phyloP scores from a whole-genome alignment of 2,888 invertebrate species.

The Frankliniella fusca region DNA sequence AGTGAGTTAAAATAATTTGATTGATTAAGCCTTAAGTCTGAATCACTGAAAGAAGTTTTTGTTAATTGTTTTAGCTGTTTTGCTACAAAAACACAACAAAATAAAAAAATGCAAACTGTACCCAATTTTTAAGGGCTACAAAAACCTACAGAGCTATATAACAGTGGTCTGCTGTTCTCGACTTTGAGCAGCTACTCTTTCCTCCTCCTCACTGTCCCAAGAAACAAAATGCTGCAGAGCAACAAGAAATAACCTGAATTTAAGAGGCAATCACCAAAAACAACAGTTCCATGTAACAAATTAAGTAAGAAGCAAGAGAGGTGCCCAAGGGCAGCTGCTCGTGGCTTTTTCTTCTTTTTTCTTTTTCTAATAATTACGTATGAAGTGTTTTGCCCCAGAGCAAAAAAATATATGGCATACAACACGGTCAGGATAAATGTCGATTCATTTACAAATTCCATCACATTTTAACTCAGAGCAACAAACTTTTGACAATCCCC shows the following conservation, averaged over 20 bases:
- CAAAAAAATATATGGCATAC: too few relatives aligned
- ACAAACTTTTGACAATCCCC: too few relatives aligned
- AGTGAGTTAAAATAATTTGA: too few relatives aligned
- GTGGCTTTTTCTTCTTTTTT: not conserved
- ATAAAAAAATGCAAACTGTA: too few relatives aligned
- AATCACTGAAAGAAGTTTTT: not conserved
- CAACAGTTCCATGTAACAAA: not conserved
- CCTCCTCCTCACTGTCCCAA: slow-evolving; percentile 20
- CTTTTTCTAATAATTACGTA: not conserved
- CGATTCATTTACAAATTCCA: too few relatives aligned
- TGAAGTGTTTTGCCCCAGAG: too few relatives aligned
- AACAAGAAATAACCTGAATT: slow-evolving; percentile 1
- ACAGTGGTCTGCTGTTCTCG: slow-evolving; percentile 15
- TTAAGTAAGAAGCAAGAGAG: not conserved
- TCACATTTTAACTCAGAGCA: too few relatives aligned
- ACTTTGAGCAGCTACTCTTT: slow-evolving; percentile 15
- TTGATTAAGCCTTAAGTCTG: not conserved
- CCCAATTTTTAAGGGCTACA: not conserved
- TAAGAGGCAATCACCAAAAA: not conserved
- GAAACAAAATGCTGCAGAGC: slow-evolving; percentile 24
- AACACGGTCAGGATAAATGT: too few relatives aligned
- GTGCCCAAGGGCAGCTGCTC: not conserved
- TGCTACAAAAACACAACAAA: too few relatives aligned
- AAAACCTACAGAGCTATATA: not conserved
- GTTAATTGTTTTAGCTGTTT: not conserved